phyloP scores from a whole-genome alignment of 2,113 vertebrate species.

The Salvelinus sp. region DNA sequence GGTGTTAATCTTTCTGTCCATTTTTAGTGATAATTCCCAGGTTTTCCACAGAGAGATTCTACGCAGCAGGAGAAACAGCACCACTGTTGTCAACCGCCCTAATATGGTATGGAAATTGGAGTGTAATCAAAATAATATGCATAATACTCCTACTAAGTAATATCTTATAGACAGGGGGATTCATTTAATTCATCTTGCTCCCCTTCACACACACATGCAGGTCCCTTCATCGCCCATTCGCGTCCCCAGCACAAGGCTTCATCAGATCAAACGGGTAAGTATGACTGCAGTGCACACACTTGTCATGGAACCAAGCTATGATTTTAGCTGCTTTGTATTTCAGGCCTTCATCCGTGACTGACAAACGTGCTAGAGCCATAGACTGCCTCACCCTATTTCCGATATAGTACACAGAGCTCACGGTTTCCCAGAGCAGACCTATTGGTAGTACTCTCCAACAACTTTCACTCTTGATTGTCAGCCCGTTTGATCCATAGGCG shows the following conservation, averaged over 20 bases:
- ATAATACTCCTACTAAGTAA: not conserved
- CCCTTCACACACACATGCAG: slow-evolving; percentile 55
- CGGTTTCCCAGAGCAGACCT: slow-evolving; percentile 44
- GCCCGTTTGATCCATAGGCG: not conserved
- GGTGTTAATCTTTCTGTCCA: not conserved
- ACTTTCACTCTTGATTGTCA: not conserved
- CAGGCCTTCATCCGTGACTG: slow-evolving; percentile 43
- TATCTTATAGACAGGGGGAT: not conserved
- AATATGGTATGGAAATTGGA: slow-evolving; percentile 81
- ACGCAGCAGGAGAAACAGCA: slow-evolving; percentile 89
- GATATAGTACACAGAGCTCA: slow-evolving; percentile 46
- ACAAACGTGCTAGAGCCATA: slow-evolving; percentile 47
- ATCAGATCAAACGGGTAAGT: slow-evolving; percentile 91
- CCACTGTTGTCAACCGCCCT: slow-evolving; percentile 86
- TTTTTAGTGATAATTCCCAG: slow-evolving; percentile 84
- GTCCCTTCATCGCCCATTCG: slow-evolving; percentile 90
- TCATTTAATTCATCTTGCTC: not conserved
- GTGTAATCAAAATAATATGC: not conserved
- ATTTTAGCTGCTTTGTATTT: slow-evolving; percentile 31
- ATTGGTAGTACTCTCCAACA: slow-evolving; percentile 57
- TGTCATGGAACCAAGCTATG: not conserved
- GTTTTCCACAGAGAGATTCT: slow-evolving; percentile 89
- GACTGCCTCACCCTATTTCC: not conserved
- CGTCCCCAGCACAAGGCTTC: slow-evolving; percentile 89
- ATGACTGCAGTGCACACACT: not conserved